A percentile compares a stretch with the other conserved stretches of the same genome.
Conservation (phyloP, 2,888 invertebrate species). For the Rhagonycha fulva region DNA sequence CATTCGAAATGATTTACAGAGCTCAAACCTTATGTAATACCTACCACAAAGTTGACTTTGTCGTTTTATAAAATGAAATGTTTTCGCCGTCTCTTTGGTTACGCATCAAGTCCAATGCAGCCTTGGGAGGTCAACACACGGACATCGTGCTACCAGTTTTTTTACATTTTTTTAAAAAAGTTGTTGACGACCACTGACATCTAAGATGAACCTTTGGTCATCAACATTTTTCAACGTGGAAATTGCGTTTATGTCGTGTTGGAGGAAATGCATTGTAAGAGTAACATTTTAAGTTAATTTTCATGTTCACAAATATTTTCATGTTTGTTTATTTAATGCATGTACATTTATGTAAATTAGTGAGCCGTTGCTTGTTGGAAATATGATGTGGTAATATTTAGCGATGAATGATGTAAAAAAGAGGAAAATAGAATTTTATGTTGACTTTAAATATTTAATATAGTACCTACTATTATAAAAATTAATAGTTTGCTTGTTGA, state of each 20-base stretch:
- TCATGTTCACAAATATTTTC: slow-evolving; percentile 8
- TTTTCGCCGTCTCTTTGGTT: not conserved
- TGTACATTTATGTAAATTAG: slow-evolving; percentile 14
- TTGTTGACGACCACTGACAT: not conserved
- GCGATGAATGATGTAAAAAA: not conserved
- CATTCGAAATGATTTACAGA: too few relatives aligned
- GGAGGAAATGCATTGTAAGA: not conserved
- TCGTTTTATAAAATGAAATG: not conserved
- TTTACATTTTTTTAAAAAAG: slow-evolving; percentile 5
- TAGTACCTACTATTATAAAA: not conserved
- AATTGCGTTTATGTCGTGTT: not conserved
- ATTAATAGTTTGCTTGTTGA: too few relatives aligned
- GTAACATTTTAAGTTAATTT: not conserved
- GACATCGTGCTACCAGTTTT: slow-evolving; percentile 23
- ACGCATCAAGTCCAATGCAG: slow-evolving; percentile 18
- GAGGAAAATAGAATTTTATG: not conserved
- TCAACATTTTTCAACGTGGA: not conserved
- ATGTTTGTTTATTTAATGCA: slow-evolving; percentile 7
- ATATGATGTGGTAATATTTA: not conserved
- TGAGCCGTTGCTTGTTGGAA: not conserved
- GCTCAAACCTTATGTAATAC: too few relatives aligned
- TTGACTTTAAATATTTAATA: not conserved
- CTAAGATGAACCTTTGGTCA: not conserved
- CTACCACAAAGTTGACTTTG: not conserved
- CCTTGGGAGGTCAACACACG: slow-evolving; percentile 26